These are phyloP conservation scores for Pantherophis vulpinus DNA, from an alignment of 2,797 vertebrate genomes.

Conservation along the genomic window DNA sequence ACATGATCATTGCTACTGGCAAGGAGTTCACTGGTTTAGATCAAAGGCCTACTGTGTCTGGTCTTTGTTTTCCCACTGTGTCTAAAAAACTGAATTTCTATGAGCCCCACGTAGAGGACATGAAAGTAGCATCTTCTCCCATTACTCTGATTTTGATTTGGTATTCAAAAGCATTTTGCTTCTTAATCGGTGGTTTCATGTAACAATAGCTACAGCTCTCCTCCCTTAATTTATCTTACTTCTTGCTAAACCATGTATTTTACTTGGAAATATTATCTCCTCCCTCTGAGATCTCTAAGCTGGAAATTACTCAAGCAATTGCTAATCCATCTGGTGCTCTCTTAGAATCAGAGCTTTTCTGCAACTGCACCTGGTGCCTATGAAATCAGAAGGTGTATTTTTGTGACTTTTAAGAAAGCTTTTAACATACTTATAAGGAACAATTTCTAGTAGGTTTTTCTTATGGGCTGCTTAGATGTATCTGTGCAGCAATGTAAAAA, in stretches of 20 bases:
- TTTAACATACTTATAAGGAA: neutral
- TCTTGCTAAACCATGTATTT: neutral
- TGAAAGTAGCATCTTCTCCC: neutral
- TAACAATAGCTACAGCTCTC: neutral
- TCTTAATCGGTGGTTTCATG: neutral
- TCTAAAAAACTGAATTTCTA: neutral
- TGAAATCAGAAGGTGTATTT: neutral
- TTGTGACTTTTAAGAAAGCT: neutral
- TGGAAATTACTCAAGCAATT: neutral
- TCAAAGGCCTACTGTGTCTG: neutral
- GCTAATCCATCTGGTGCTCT: neutral
- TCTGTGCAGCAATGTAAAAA: neutral
- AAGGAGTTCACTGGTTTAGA: neutral
- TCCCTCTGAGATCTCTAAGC: neutral
- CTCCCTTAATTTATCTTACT: neutral
- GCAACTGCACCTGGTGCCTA: neutral
- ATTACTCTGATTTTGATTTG: neutral
- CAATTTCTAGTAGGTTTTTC: neutral
- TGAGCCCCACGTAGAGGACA: neutral
- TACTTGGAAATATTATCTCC: neutral
- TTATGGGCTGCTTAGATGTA: neutral
- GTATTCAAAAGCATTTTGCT: neutral
- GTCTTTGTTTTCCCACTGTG: neutral
- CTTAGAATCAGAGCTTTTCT: neutral
- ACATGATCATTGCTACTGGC: neutral